Evolutionary conservation across 2,113 vertebrate species (phyloP).

Genomic region (Fulmarus glacialis): DNA sequence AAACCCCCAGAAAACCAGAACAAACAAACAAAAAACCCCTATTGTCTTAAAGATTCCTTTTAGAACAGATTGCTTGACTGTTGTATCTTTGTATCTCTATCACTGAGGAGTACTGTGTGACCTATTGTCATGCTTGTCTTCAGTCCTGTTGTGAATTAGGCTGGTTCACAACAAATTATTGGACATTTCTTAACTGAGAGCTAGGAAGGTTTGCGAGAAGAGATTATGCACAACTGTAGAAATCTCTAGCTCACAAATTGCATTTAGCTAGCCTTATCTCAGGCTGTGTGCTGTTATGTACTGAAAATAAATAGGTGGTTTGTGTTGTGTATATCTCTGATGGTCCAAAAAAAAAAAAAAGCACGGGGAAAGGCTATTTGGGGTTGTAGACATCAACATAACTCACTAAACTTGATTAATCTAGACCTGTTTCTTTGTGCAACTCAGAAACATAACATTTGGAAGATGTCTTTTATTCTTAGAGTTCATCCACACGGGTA

Average conservation of each 20-base stretch:
- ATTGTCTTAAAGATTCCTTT: not conserved
- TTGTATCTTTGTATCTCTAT: not conserved
- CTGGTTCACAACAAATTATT: not conserved
- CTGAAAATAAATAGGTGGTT: not conserved
- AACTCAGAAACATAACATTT: not conserved
- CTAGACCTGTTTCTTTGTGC: not conserved
- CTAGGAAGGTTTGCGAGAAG: not conserved
- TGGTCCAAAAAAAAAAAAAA: not conserved
- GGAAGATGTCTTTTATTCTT: not conserved
- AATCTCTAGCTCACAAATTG: not conserved
- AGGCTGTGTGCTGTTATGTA: not conserved
- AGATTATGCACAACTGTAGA: not conserved
- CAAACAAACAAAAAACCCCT: fast-evolving
- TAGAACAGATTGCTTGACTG: not conserved
- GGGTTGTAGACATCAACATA: not conserved
- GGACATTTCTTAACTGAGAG: not conserved
- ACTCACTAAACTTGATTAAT: not conserved
- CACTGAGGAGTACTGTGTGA: not conserved
- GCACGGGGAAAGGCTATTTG: not conserved
- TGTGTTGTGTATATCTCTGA: not conserved
- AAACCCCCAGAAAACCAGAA: not conserved
- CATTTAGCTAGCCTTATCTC: not conserved
- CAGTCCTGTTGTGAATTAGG: not conserved
- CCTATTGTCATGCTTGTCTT: not conserved
- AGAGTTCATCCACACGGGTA: not conserved